Conservation (phyloP, 2,113 vertebrate genomes). For the Plecotus auritus region DNA sequence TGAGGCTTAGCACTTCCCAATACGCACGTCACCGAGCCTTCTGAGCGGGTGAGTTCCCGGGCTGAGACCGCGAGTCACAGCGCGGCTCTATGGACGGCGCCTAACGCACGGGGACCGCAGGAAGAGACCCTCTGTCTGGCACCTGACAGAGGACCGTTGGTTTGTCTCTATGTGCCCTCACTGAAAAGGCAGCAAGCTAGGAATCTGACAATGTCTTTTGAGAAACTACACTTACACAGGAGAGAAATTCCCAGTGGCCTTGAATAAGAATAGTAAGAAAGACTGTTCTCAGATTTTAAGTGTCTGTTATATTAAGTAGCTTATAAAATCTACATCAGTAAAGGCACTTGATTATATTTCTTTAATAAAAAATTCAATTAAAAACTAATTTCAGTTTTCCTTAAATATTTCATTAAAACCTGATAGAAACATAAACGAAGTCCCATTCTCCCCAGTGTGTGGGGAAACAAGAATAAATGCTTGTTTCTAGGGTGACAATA, state of each 20-base stretch:
- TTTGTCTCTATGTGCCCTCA: slow-evolving; percentile 2
- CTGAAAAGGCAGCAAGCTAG: not conserved
- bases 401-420: slow-evolving; percentile 55
- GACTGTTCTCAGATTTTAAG: not conserved
- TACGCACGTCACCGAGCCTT: not conserved
- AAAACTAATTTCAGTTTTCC: slow-evolving; percentile 41
- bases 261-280: slow-evolving; percentile 19
- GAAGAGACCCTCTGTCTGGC: not conserved
- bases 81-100: not conserved
- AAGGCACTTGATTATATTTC: slow-evolving; percentile 42
- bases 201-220: not conserved
- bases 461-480: slow-evolving; percentile 1
- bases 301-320: not conserved
- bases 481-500: slow-evolving; percentile 9
- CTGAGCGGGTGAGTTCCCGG: not conserved
- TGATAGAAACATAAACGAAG: slow-evolving; percentile 38
- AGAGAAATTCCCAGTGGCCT: not conserved
- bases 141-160: not conserved
- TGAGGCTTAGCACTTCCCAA: not conserved
- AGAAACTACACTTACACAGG: slow-evolving; percentile 17
- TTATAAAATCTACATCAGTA: slow-evolving; percentile 30
- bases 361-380: slow-evolving; percentile 50
- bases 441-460: not conserved
- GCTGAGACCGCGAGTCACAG: not conserved
- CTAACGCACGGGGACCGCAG: not conserved